Evolutionary conservation across 2,797 vertebrate species (phyloP).

Genomic region (Myripristis jacobus): DNA sequence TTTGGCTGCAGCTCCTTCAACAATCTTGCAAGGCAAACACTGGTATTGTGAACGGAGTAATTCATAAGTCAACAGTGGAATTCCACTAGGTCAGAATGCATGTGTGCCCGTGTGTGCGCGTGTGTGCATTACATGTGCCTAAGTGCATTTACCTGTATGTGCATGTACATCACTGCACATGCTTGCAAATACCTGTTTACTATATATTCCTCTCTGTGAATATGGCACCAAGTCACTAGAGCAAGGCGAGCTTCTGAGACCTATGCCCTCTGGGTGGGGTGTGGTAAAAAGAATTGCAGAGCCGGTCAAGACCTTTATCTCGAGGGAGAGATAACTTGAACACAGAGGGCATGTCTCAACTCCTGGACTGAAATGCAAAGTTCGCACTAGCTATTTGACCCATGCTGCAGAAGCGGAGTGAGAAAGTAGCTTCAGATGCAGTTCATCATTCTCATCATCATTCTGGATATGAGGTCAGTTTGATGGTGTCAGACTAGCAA

Average conservation of each 20-base stretch:
- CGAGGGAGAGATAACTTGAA: slow-evolving; percentile 55
- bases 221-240: slow-evolving; percentile 27
- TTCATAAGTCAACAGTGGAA: slow-evolving; percentile 70
- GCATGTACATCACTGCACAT: slow-evolving; percentile 17
- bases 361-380: slow-evolving; percentile 52
- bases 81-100: slow-evolving; percentile 60
- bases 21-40: slow-evolving; percentile 47
- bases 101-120: slow-evolving; percentile 20
- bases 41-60: slow-evolving; percentile 56
- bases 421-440: slow-evolving; percentile 30
- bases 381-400: slow-evolving; percentile 47
- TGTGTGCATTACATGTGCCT: slow-evolving; percentile 30
- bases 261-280: slow-evolving; percentile 37
- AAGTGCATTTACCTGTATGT: slow-evolving; percentile 24
- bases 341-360: slow-evolving; percentile 52
- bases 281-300: slow-evolving; percentile 51
- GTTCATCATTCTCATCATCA: slow-evolving; percentile 20
- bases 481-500: slow-evolving; percentile 11
- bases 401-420: slow-evolving; percentile 27
- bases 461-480: background rate
- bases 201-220: slow-evolving; percentile 27
- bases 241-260: slow-evolving; percentile 17
- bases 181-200: slow-evolving; percentile 43
- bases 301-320: slow-evolving; percentile 62
- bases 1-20: slow-evolving; percentile 16